Conservation (phyloP, 2,113 vertebrate genomes). For the Lophius piscatorius region DNA sequence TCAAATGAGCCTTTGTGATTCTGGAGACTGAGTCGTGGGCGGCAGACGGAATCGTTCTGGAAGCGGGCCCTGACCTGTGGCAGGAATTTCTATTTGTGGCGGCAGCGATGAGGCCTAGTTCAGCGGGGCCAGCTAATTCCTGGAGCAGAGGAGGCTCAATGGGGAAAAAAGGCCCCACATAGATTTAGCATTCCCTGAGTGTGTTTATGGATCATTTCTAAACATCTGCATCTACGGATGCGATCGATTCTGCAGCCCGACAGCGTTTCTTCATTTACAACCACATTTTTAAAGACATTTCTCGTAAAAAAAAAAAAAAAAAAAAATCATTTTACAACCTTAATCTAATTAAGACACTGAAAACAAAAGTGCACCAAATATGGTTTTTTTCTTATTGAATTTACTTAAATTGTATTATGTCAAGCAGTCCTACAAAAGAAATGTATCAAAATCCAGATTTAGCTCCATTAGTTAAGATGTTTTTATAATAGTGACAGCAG, state of each 20-base stretch:
- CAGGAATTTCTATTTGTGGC: conserved; percentile 60
- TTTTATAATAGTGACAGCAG: no score
- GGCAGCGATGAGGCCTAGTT: conserved; percentile 41
- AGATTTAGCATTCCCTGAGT: conserved; percentile 25
- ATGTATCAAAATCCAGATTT: no score
- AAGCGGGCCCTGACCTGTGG: conserved; percentile 60
- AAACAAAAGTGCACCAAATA: no score
- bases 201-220: conserved; percentile 38
- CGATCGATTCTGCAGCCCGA: not conserved
- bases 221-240: conserved; percentile 20
- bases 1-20: conserved; percentile 64
- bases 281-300: no score
- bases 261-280: no score
- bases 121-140: conserved; percentile 60
- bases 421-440: no score
- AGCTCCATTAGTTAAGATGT: no score
- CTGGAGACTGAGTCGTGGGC: conserved; percentile 41
- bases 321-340: conserved; percentile 1
- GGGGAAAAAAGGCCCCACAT: conserved; percentile 47
- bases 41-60: conserved; percentile 64
- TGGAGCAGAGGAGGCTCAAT: conserved; percentile 45
- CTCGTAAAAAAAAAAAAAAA: not conserved
- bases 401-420: no score
- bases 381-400: no score
- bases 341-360: no score